Conservation (phyloP, 2,888 invertebrate genomes). For the Melieria omissa region DNA sequence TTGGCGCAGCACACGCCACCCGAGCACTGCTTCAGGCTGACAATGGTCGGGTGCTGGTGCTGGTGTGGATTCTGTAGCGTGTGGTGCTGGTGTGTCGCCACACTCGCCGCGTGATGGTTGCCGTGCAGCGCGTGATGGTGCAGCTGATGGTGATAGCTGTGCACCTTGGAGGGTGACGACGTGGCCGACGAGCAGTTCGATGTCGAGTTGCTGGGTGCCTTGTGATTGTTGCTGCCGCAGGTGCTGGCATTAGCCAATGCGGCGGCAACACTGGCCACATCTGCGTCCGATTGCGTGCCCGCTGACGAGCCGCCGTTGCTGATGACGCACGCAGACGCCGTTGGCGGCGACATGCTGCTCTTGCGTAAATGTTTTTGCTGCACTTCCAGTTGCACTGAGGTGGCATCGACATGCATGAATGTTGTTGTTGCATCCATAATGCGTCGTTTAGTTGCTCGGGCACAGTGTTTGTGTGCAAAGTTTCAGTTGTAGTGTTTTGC, state of each 20-base stretch:
- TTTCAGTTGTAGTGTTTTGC: neutral
- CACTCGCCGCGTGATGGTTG: conserved; percentile 41
- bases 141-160: conserved; percentile 17
- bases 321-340: conserved; percentile 37
- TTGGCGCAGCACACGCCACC: conserved; percentile 43
- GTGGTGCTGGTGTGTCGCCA: conserved; percentile 43
- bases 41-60: conserved; percentile 47
- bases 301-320: conserved; percentile 24
- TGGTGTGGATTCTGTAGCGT: conserved; percentile 51
- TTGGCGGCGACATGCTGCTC: conserved; percentile 48
- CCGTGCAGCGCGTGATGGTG: conserved; percentile 29
- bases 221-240: conserved; percentile 33
- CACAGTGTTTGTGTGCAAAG: too few relatives aligned
- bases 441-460: neutral
- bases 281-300: conserved; percentile 7
- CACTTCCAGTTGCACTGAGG: conserved; percentile 45
- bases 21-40: conserved; percentile 42
- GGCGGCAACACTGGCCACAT: conserved; percentile 7
- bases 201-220: conserved; percentile 21
- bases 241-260: conserved; percentile 8
- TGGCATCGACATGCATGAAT: conserved; percentile 58
- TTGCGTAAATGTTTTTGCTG: conserved; percentile 54
- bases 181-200: conserved; percentile 48
- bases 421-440: conserved; percentile 58
- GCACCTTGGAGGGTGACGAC: conserved; percentile 47